A percentile compares a stretch with the other conserved stretches of the same genome.
Evolutionary conservation across 2,113 vertebrate species (phyloP).

Genomic region (Sclerurus mexicanus): DNA sequence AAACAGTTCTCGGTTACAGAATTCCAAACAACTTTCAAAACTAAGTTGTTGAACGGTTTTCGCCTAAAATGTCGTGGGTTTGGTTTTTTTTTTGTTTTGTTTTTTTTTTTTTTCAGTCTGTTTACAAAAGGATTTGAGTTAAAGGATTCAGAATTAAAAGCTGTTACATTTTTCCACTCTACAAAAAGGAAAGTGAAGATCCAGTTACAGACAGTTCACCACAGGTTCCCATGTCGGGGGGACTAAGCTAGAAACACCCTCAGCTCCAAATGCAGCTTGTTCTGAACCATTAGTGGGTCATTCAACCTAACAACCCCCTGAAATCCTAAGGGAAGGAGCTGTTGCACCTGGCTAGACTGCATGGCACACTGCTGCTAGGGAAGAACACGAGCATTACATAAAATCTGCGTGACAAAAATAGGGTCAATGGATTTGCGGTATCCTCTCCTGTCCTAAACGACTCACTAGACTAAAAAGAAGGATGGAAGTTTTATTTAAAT

Average conservation of each 20-base stretch:
- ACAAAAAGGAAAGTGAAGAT: conserved; percentile 62
- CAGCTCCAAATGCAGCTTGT: neutral
- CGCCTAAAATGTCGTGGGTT: neutral
- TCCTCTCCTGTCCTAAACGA: neutral
- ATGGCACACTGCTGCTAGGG: neutral
- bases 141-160: conserved; percentile 41
- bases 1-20: conserved; percentile 59
- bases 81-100: neutral
- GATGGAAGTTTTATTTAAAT: neutral
- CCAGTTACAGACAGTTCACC: neutral
- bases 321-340: neutral
- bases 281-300: neutral
- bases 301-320: neutral
- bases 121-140: conserved; percentile 30
- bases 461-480: neutral
- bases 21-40: conserved; percentile 73
- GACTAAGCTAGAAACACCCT: neutral
- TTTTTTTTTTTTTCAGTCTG: neutral
- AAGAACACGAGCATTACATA: neutral
- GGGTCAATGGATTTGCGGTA: neutral
- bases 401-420: neutral
- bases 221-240: neutral
- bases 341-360: neutral
- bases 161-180: conserved; percentile 33
- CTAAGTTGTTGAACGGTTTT: conserved; percentile 58